Base-by-base conservation (phyloP, 2,797 vertebrate genomes). In the Epinephelus awoara region DNA sequence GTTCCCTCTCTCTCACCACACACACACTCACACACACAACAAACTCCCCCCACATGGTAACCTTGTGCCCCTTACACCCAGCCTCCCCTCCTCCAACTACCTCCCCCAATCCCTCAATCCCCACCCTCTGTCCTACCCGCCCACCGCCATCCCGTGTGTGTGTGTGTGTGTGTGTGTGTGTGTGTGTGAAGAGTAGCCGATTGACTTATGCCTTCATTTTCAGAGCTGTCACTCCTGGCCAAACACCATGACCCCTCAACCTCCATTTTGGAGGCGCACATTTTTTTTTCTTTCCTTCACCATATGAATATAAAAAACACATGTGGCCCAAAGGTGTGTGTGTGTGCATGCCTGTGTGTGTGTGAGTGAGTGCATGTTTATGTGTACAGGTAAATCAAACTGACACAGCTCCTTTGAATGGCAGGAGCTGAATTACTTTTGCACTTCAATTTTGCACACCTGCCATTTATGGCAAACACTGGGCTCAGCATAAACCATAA, bases 141-240 rank as follows among this genome's bases (percentile, higher is more conserved):
- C 81, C 84, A 75, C 79, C 11, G 3, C 56, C 65, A 29, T 72
- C 76, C 66, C 51, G 10, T 74, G 81, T 69, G 72, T 59, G 49
- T 2, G 6, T 64, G 54, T 58, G 72, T 64, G 69, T 69, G 47
- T 70, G 18, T 79, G 59, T 23, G 23, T 23, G 23, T 23, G 23
- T 23, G 23, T 23, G 23, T 23, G 23, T 5, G 81, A 87, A 83
- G 88, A 91, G 84, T 91, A 93, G 89, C 89, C 87, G 79, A 92
- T 91, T 95, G 91, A 95, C 93, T 95, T 95, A 94, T 92, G 89
- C 92, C 93, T 94, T 95, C 90, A 95, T 95, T 96, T 42, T 95
- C 93, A 92, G 88, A 94, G 90, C 93, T 95, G 95, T 95, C 95
- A 95, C 90, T 95, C 93, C 89, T 91, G 93, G 89, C 90, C 92